A percentile compares a stretch with the other conserved stretches of the same genome.
Conservation (phyloP, 1,140 invertebrate genomes). For the Paraescarpia echinospica region DNA sequence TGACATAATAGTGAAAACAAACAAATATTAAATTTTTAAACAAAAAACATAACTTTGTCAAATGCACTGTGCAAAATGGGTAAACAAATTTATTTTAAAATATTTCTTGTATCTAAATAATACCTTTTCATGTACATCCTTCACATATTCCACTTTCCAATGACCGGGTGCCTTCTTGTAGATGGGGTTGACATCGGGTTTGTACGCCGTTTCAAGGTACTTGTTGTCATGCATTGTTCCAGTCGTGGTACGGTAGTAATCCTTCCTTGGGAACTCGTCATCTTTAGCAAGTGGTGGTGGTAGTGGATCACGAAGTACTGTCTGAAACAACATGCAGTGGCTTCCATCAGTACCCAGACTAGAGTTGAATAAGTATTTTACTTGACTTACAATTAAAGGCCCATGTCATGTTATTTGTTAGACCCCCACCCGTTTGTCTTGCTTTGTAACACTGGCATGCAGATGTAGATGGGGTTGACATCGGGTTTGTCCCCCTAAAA, state of each 20-base stretch:
- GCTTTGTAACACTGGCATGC: too few relatives aligned
- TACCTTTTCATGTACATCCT: conserved; percentile 57
- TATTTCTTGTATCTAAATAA: not conserved
- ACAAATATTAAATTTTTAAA: not conserved
- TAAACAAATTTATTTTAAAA: conserved; percentile 9
- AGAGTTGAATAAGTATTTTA: too few relatives aligned
- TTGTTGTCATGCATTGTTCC: conserved; percentile 53
- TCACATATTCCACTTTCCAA: conserved; percentile 56
- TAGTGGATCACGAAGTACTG: conserved; percentile 48
- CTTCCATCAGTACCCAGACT: too few relatives aligned
- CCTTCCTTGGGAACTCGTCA: conserved; percentile 49
- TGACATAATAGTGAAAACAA: not conserved
- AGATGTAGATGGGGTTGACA: too few relatives aligned
- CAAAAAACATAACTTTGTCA: not conserved
- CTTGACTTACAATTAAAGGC: too few relatives aligned
- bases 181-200: conserved; percentile 36
- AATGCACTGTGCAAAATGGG: not conserved
- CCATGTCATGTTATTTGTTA: too few relatives aligned
- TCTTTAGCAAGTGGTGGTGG: conserved; percentile 49
- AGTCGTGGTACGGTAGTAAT: conserved; percentile 53
- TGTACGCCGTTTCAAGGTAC: conserved; percentile 38
- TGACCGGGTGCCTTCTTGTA: conserved; percentile 54
- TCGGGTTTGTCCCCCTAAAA: too few relatives aligned
- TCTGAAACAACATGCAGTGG: conserved; percentile 36
- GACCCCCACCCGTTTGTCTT: not conserved